Evolutionary conservation across 2,113 vertebrate genomes (phyloP).

Genomic region (Neotragus moschatus): DNA sequence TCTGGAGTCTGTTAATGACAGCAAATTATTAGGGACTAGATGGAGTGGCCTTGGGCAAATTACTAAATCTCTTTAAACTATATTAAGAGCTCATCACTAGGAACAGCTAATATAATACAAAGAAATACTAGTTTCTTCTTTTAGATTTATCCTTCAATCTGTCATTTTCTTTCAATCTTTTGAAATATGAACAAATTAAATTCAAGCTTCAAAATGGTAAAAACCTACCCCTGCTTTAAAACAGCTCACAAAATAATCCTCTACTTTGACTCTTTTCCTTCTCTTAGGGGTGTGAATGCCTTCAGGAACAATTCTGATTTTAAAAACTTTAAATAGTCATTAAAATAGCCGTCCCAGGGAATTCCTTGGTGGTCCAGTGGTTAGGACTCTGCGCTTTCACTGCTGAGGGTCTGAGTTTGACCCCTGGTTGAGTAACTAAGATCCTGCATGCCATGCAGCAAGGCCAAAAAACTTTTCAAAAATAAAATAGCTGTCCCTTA

Average conservation of each 20-base stretch:
- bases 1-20: background rate
- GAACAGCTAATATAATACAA: background rate
- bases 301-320: conserved; percentile 1
- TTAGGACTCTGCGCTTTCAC: background rate
- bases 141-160: background rate
- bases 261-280: background rate
- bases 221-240: background rate
- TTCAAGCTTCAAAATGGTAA: background rate
- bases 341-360: background rate
- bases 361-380: background rate
- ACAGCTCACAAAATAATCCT: background rate
- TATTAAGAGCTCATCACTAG: background rate
- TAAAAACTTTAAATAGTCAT: background rate
- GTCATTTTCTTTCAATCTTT: background rate
- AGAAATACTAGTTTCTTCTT: background rate
- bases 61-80: background rate
- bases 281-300: background rate
- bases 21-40: background rate
- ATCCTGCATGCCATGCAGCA: background rate
- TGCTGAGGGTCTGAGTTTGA: background rate
- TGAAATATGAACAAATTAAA: background rate
- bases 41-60: background rate
- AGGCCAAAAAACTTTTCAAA: background rate
- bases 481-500: background rate
- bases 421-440: background rate